A percentile compares a stretch with the other conserved stretches of the same genome.
These are phyloP conservation scores for Leuciscus idus DNA, from an alignment of 2,113 vertebrate species.

Conservation along the genomic window DNA sequence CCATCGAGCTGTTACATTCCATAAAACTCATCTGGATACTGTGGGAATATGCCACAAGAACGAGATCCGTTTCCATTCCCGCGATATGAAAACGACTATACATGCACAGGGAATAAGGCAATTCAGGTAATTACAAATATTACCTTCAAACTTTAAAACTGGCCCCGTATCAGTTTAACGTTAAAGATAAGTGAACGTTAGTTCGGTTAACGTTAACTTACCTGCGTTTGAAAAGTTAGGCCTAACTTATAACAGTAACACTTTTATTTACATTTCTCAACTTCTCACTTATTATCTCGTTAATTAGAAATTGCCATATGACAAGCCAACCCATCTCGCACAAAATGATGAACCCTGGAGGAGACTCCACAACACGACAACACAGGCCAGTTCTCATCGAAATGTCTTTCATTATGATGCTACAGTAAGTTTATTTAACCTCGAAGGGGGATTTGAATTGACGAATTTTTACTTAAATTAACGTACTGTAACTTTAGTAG, in stretches of 20 bases:
- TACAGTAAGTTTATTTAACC: conserved; percentile 65
- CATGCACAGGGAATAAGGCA: conserved; percentile 61
- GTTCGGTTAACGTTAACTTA: not conserved
- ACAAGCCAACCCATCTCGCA: conserved; percentile 71
- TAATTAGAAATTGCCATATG: conserved; percentile 66
- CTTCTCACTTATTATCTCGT: not conserved
- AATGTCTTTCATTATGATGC: conserved; percentile 61
- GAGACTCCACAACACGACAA: conserved; percentile 71
- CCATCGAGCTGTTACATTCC: not conserved
- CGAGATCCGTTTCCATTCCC: conserved; percentile 73
- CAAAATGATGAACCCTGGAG: conserved; percentile 83
- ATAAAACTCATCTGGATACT: not conserved
- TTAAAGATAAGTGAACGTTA: not conserved
- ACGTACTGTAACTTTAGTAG: not conserved
- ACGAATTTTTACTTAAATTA: not conserved
- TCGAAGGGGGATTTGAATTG: not conserved
- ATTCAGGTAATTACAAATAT: conserved; percentile 67
- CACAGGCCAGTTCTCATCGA: conserved; percentile 69
- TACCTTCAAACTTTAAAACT: not conserved
- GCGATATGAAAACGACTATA: conserved; percentile 68
- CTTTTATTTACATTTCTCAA: not conserved
- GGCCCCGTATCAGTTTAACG: not conserved
- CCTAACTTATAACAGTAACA: not conserved
- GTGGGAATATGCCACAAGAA: conserved; percentile 67
- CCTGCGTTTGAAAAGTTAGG: not conserved